A percentile compares a stretch with the other conserved stretches of the same genome.
phyloP scores from a whole-genome alignment of 2,113 vertebrate species.

The Jacana jacana region DNA sequence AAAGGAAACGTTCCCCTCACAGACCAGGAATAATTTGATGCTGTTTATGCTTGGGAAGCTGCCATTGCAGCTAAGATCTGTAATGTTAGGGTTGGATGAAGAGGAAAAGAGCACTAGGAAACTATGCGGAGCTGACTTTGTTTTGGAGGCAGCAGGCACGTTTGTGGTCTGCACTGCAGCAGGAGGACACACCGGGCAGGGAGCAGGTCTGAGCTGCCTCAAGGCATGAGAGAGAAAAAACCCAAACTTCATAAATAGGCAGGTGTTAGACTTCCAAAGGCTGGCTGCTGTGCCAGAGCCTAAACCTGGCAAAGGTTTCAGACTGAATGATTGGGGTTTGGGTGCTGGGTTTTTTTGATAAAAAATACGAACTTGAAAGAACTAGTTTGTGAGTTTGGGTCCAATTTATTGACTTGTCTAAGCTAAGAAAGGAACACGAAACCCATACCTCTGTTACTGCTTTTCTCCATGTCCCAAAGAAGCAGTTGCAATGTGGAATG shows the following conservation, averaged over 20 bases:
- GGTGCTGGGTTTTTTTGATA: rapidly evolving
- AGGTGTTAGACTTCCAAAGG: background rate
- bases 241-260: background rate
- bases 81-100: background rate
- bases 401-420: background rate
- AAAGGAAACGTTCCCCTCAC: background rate
- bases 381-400: background rate
- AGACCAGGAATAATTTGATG: background rate
- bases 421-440: background rate
- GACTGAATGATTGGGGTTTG: background rate
- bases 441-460: background rate
- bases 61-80: background rate
- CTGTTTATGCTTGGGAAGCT: background rate
- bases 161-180: background rate
- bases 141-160: background rate
- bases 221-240: background rate
- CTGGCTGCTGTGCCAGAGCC: background rate
- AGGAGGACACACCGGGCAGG: background rate
- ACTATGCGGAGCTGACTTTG: background rate
- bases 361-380: background rate
- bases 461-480: background rate
- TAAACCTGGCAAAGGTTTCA: background rate
- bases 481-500: background rate
- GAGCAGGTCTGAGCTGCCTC: background rate
- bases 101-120: background rate